Base-by-base conservation (phyloP, 2,797 vertebrate genomes). In the Peromyscus eremicus region DNA sequence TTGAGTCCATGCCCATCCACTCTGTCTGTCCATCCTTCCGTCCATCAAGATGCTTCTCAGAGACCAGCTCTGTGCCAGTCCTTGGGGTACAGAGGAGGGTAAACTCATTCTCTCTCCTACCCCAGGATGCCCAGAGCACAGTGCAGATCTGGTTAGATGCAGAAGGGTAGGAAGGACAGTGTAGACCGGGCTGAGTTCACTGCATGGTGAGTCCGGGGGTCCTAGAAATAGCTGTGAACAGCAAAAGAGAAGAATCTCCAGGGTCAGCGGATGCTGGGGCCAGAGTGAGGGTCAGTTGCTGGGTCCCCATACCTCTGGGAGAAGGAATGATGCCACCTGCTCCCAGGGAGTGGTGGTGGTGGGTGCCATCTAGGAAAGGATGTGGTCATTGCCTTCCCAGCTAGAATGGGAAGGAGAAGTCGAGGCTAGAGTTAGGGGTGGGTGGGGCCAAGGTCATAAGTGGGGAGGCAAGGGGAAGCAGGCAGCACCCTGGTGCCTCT, bases 381-480 rank as follows among this genome's bases (percentile, higher is more conserved):
- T n/a, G 52, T 29, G 1, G 49, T 13, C 37, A 16, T 57, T 60
- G 91, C 10, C 37, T 91, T 92, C 64, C 43, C 6, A 23, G 93
- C 71, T 86, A 77, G 11, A 19, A 8, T 2, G 25, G 55, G 93
- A 97, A 94, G 92, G 52, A 93, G 96, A 97, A 97, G 94, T 79
- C 32, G 40, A 77, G 46, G 85, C 68, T 85, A 85, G 92, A 73
- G 64, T 2, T 13, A 87, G 92, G 80, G 49, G 2, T 27, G 84
- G 96, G 79, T 46, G 66, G n/a, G 76, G 55, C 75, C 76, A 93
- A 94, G 85, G 88, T 95, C 92, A 91, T 37, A 62, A 93, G 95
- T 81, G 70, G 0, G 71, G 60, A 70, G 52, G 55, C 27, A 43
- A 76, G 14, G 60, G 73, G 76, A 81, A 60, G 29, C 29, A 37